phyloP scores from a whole-genome alignment of 1,140 invertebrate species.

The Pomacea maculata region DNA sequence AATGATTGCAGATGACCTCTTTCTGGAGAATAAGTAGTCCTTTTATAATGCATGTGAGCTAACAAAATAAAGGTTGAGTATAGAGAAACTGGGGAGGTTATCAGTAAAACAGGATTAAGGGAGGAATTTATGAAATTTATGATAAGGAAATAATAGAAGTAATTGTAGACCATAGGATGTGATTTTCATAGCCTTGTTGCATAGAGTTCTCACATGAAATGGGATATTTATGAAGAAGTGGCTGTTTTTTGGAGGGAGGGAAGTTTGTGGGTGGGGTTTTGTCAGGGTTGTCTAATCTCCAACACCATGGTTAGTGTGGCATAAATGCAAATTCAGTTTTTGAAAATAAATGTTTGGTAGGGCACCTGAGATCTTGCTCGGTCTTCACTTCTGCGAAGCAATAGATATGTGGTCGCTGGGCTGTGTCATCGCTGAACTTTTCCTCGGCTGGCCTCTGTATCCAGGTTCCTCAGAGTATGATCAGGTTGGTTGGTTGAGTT shows the following conservation, averaged over 20 bases:
- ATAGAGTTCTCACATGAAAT: too few species aligned
- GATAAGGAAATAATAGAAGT: too few species aligned
- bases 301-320: background rate
- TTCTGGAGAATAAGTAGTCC: too few species aligned
- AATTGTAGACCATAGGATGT: too few species aligned
- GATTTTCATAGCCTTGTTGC: too few species aligned
- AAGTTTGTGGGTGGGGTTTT: background rate
- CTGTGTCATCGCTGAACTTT: slow-evolving; percentile 98
- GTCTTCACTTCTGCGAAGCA: slow-evolving; percentile 97
- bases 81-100: too few species aligned
- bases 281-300: background rate
- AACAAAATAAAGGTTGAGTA: too few species aligned
- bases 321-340: background rate
- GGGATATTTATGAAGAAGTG: background rate
- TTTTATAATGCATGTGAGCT: too few species aligned
- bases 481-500: slow-evolving; percentile 71
- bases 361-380: slow-evolving; percentile 98
- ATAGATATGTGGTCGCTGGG: slow-evolving; percentile 99
- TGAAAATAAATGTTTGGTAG: slow-evolving; percentile 64
- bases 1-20: too few species aligned
- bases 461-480: slow-evolving; percentile 99
- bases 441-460: slow-evolving; percentile 99
- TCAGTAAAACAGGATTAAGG: too few species aligned
- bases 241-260: background rate
- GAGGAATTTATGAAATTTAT: too few species aligned